Base-by-base conservation (phyloP, 1,140 invertebrate genomes). In the Trachymyrmex septentrionalis region DNA sequence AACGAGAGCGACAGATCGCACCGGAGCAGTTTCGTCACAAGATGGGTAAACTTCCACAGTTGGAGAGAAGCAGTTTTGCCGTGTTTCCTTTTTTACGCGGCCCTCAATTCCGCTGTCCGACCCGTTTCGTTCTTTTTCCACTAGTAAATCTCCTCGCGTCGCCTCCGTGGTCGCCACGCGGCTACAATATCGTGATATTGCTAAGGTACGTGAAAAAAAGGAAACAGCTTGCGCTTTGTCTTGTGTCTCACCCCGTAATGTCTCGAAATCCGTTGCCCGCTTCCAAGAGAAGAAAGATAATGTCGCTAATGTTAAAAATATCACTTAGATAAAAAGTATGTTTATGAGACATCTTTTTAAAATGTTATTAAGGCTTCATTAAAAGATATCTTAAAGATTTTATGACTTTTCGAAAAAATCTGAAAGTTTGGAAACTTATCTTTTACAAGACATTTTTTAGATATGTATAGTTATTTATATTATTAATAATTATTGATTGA, bases 21-120 rank as follows among this genome's bases (percentile, higher is more conserved):
- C 55, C 14, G 64, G 57, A 44, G 78, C 85, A 89, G 86, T 91
- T 85, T 76, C 30, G 76, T 73, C 57, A 55, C 85, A 66, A 89
- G 90, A 91, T 91, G 84, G 66, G 86, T 87, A 91, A 91, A 89
- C 90, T 91, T 91, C 61, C 53, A 61, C 59, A 89, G 89, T 86
- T 81, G 89, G 89, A 73, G 77, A 85, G 67, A 66, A 84, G 61
- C 86, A 66, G 57, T 87, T 69, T 84, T n/a, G 50, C n/a, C 38
- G 19, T 75, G 80, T 87, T 87, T 87, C 67, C 61, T 75, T 86
- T 77, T 73, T 81, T 73, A 77, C 27, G 48, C 73, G 67, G 21
- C 24, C 14, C 71, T 82, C 80, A 63, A 84, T 84, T 24, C 27
- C 44, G 19, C 12, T 48, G 69, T 73, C 78, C 24, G 38, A 72